phyloP scores from a whole-genome alignment of 2,888 invertebrate species.

The Bellardia pandia region DNA sequence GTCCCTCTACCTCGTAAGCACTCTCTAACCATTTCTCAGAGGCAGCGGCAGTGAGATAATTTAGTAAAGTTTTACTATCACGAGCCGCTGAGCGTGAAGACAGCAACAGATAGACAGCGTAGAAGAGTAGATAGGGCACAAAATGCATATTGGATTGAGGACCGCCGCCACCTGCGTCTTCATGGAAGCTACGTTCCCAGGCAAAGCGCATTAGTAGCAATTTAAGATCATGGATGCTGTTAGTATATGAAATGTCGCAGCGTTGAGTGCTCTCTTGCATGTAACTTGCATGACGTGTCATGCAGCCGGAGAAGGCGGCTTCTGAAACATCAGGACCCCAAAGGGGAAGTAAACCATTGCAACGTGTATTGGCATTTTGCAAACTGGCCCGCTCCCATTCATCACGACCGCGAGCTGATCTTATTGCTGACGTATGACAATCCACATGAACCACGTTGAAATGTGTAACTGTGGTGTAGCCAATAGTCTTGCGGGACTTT shows the following conservation, averaged over 20 bases:
- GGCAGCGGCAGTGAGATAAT: slow-evolving; percentile 88
- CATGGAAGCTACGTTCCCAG: slow-evolving; percentile 97
- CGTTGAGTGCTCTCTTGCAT: slow-evolving; percentile 86
- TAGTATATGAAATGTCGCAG: slow-evolving; percentile 83
- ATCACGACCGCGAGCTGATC: slow-evolving; percentile 90
- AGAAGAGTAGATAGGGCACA: slow-evolving; percentile 96
- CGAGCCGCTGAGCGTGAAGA: slow-evolving; percentile 91
- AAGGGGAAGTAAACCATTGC: slow-evolving; percentile 97
- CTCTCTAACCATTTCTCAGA: slow-evolving; percentile 90
- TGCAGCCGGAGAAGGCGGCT: slow-evolving; percentile 95
- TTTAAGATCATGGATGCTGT: slow-evolving; percentile 95
- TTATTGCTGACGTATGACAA: slow-evolving; percentile 98
- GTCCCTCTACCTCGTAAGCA: slow-evolving; percentile 95
- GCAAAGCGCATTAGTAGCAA: slow-evolving; percentile 94
- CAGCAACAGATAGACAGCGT: slow-evolving; percentile 96
- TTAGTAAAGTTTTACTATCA: slow-evolving; percentile 91
- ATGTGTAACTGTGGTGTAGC: slow-evolving; percentile 97
- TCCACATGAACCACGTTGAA: slow-evolving; percentile 99
- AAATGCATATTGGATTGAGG: slow-evolving; percentile 99
- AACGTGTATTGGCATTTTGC: slow-evolving; percentile 98
- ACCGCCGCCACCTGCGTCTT: slow-evolving; percentile 98
- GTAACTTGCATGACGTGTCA: slow-evolving; percentile 96
- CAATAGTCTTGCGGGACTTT: slow-evolving; percentile 93
- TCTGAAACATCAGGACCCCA: slow-evolving; percentile 98
- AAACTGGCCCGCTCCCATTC: slow-evolving; percentile 99